phyloP scores from a whole-genome alignment of 1,140 invertebrate genomes.

The Pteromalus puparum region DNA sequence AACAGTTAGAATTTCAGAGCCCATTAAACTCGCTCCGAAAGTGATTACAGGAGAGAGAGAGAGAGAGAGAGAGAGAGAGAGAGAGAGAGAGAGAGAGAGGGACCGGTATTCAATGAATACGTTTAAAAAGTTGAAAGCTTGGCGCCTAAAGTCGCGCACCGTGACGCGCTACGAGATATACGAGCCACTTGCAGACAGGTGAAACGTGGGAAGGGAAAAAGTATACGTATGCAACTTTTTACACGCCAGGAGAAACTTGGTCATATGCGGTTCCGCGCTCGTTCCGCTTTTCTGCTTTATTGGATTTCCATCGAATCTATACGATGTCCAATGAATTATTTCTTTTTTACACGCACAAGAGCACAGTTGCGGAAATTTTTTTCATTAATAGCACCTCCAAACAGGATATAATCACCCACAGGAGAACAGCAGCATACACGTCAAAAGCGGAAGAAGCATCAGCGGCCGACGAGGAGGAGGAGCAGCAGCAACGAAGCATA shows the following conservation, averaged over 20 bases:
- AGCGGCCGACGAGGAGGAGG: neutral
- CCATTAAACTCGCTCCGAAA: no score
- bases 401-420: neutral
- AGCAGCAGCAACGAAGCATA: neutral
- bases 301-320: neutral
- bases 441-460: neutral
- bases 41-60: no score
- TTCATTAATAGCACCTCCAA: neutral
- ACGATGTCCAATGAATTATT: neutral
- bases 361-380: neutral
- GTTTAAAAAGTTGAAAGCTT: neutral
- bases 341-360: neutral
- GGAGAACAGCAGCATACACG: neutral
- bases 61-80: no score
- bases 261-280: neutral
- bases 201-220: conserved; percentile 15
- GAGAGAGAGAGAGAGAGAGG: no score
- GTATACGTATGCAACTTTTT: neutral
- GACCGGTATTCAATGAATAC: no score
- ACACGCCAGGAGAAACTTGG: conserved; percentile 20
- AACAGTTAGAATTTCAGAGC: neutral
- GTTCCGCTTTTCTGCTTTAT: conserved; percentile 6
- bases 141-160: neutral
- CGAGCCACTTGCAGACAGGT: neutral
- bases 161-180: neutral